These are phyloP conservation scores for Ranitomeya imitator DNA, from an alignment of 2,113 vertebrate species.

Conservation along the genomic window DNA sequence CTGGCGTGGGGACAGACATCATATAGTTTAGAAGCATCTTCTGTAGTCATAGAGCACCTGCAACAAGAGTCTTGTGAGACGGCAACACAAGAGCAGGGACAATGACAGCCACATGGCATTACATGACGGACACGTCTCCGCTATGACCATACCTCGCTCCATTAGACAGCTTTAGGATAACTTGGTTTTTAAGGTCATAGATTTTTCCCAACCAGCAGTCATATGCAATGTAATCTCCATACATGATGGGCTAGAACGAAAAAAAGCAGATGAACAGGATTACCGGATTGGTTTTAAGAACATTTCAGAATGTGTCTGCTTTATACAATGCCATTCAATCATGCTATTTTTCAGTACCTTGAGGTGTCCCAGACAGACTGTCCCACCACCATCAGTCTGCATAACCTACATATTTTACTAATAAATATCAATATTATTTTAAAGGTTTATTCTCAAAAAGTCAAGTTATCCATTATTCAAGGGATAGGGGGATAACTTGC, in stretches of 20 bases:
- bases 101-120: not conserved
- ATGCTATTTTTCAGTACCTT: not conserved
- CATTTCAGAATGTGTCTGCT: not conserved
- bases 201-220: conserved; percentile 99
- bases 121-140: not conserved
- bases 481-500: no score
- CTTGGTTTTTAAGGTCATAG: conserved; percentile 96
- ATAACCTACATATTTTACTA: no score
- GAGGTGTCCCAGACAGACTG: not conserved
- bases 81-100: not conserved
- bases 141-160: conserved; percentile 84
- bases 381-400: no score
- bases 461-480: no score
- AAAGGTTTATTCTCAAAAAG: no score
- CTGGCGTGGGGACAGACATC: conserved; percentile 96
- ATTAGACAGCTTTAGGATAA: conserved; percentile 96
- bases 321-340: no score
- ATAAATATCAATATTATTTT: no score
- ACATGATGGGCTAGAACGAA: conserved; percentile 88
- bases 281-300: not conserved
- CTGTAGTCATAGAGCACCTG: conserved; percentile 98
- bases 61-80: conserved; percentile 42
- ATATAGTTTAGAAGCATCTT: conserved; percentile 95
- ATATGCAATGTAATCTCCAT: conserved; percentile 96
- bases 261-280: not conserved